Evolutionary conservation across 2,888 invertebrate genomes (phyloP), one percentile per base, ranked within the genome.

Genomic region (Sesia apiformis): DNA sequence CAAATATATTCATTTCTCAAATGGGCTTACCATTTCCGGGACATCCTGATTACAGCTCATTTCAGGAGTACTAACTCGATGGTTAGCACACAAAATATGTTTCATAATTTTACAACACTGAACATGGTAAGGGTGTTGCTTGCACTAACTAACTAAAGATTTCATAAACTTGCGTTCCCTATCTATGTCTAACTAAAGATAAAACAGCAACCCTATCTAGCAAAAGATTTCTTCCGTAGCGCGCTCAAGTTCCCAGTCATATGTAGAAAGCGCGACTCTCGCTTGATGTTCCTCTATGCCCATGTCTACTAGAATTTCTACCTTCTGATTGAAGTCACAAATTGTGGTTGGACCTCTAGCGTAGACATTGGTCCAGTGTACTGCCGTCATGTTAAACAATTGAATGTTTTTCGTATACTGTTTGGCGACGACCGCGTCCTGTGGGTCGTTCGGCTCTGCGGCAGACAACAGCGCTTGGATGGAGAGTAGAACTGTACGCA

Each of bases 351-450:
- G 91, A 87, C 95, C 96, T 69, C 95, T 95, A 23, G 98, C 99
- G 86, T 98, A 99, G 8, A 94, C 93, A 76, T 95, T 94, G 57
- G 98, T 96, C 99, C 99, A 99, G 90, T 98, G 97, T 72, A 93
- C 92, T 40, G 99, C 99, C 39, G 99, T 99, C 71, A 94, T 88
- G 66, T 93, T 91, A 84, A 98, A 99, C 79, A 98, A 93, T 62
- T 94, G 93, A 57, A 93, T 92, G 74, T 96, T 93, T 68, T 97
- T 96, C 90, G 97, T 97, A 85, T 94, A 99, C 82, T 99, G 99
- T 79, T 95, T 96, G 40, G 99, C 99, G 38, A 99, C 99, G 0
- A 99, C 97, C 0, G 98, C 98, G 84, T 98, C 97, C 77, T 97
- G 97, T 1, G 97, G 97, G 86, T 97, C 97, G 83, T 97, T 96